These are phyloP conservation scores for Nudaria mundana DNA, from an alignment of 2,888 invertebrate species.

Conservation along the genomic window DNA sequence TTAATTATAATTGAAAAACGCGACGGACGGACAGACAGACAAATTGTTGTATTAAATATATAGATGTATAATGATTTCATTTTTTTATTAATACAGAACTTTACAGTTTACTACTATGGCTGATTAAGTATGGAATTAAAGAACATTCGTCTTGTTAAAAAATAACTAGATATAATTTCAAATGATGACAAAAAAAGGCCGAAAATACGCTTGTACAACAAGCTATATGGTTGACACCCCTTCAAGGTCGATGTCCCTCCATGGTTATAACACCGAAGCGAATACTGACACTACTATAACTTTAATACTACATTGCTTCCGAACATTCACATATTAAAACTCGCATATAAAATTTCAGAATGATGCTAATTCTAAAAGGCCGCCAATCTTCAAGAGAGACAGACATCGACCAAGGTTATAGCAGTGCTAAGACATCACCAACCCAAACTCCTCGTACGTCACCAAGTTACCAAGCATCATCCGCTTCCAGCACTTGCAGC, in stretches of 20 bases:
- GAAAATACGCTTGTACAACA: constrained; percentile 45
- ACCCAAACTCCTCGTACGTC: constrained; percentile 60
- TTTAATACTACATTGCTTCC: not conserved
- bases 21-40: no score
- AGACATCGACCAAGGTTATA: constrained; percentile 65
- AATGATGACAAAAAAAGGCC: constrained; percentile 60
- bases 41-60: no score
- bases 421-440: constrained; percentile 65
- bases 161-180: no score
- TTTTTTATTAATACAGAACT: no score
- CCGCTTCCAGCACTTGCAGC: constrained; percentile 53
- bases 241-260: constrained; percentile 60
- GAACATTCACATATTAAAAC: not conserved
- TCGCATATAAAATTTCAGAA: constrained; percentile 42
- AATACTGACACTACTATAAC: constrained; percentile 39
- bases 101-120: no score
- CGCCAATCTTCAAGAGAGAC: constrained; percentile 51
- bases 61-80: no score
- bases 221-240: constrained; percentile 58
- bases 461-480: constrained; percentile 52
- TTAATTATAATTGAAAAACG: no score
- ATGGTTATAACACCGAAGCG: constrained; percentile 72
- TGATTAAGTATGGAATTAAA: no score
- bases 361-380: constrained; percentile 70
- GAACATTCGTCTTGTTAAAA: no score